phyloP scores from a whole-genome alignment of 2,888 invertebrate genomes.

The Ceraclea dissimilis region DNA sequence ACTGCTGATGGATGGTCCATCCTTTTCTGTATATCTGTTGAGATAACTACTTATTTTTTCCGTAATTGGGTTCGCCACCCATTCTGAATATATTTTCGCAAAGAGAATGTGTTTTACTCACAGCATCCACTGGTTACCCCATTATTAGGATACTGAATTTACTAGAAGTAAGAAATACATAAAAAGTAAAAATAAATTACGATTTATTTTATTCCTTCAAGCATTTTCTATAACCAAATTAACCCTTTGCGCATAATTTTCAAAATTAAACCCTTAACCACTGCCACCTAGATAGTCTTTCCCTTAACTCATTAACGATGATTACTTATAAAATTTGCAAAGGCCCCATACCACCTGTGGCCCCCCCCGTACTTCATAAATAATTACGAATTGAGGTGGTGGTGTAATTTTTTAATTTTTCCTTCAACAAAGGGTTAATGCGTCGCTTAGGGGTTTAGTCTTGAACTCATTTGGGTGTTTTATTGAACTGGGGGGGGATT shows the following conservation, averaged over 20 bases:
- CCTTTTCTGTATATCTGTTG: too few species aligned
- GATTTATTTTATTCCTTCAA: too few species aligned
- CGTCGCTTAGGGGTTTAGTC: conserved; percentile 20
- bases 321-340: conserved; percentile 20
- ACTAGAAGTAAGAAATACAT: too few species aligned
- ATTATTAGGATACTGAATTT: too few species aligned
- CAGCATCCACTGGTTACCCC: too few species aligned
- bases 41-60: too few species aligned
- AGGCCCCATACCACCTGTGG: conserved; percentile 18
- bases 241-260: neutral
- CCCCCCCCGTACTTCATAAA: conserved; percentile 9
- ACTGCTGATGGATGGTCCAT: too few species aligned
- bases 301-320: conserved; percentile 23
- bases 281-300: too few species aligned
- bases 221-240: neutral
- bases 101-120: too few species aligned
- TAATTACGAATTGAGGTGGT: neutral
- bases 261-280: neutral
- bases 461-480: conserved; percentile 20
- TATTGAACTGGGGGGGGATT: conserved; percentile 14
- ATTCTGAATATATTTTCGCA: too few species aligned
- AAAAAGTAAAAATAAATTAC: too few species aligned
- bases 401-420: conserved; percentile 26
- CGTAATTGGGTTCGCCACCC: too few species aligned
- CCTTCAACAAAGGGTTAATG: conserved; percentile 25